Evolutionary conservation across 2,797 vertebrate genomes (phyloP).

Genomic region (Lophotriccus pileatus): DNA sequence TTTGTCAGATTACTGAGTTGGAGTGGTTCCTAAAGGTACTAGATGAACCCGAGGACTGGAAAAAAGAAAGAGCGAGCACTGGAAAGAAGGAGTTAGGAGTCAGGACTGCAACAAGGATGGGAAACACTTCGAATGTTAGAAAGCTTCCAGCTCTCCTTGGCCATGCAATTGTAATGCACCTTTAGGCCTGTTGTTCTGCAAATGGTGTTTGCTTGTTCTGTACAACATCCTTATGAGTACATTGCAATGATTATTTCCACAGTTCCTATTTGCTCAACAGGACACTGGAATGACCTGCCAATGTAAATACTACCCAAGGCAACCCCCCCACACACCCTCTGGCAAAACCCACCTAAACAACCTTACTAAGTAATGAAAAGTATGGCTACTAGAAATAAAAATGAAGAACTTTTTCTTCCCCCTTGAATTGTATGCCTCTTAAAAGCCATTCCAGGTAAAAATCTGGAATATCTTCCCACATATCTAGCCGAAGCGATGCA

Average conservation of each 20-base stretch:
- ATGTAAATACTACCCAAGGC: not conserved
- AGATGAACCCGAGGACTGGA: not conserved
- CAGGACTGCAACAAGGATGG: not conserved
- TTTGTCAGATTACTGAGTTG: not conserved
- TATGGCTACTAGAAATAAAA: not conserved
- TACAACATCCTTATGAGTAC: not conserved
- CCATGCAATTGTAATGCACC: no score
- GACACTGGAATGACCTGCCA: not conserved
- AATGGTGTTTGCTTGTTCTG: not conserved
- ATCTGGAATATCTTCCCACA: not conserved
- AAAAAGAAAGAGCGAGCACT: not conserved
- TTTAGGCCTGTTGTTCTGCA: not conserved
- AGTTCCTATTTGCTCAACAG: not conserved
- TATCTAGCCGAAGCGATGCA: not conserved
- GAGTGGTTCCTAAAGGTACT: not conserved
- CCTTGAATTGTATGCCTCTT: not conserved
- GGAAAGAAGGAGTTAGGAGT: not conserved
- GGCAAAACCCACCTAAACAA: not conserved
- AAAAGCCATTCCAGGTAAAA: not conserved
- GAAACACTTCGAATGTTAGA: not conserved
- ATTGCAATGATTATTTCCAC: not conserved
- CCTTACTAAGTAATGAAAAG: not conserved
- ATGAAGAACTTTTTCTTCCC: not conserved
- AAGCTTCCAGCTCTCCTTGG: not conserved
- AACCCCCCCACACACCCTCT: accelerated